Evolutionary conservation across 2,888 invertebrate genomes (phyloP).

Genomic region (Pollenia amentaria): DNA sequence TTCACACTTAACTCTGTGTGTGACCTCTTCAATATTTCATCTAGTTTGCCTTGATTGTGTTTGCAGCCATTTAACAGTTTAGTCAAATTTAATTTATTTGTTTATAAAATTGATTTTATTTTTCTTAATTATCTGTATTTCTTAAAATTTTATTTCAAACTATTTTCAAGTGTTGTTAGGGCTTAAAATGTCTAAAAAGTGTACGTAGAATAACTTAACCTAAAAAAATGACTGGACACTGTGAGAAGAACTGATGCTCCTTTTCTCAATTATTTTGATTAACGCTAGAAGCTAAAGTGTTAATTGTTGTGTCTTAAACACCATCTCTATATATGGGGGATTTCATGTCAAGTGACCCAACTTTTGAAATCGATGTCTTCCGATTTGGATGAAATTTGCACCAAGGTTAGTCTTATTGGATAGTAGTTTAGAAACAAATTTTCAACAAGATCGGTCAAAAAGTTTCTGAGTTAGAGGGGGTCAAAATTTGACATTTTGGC

Average conservation of each 20-base stretch:
- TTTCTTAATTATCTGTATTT: constrained; percentile 33
- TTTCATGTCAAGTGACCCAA: too few relatives aligned
- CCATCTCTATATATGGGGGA: too few relatives aligned
- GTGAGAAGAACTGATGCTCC: not conserved
- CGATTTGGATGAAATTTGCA: too few relatives aligned
- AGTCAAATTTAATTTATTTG: constrained; percentile 13
- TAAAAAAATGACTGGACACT: not conserved
- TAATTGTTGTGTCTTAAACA: constrained; percentile 42
- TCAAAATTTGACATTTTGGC: too few relatives aligned
- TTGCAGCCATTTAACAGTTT: not conserved
- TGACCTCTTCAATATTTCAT: constrained; percentile 40
- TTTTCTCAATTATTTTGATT: constrained; percentile 23
- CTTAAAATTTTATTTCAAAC: constrained; percentile 4
- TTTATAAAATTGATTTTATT: not conserved
- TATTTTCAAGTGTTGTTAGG: constrained; percentile 15
- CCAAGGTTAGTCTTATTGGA: too few relatives aligned
- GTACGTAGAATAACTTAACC: not conserved
- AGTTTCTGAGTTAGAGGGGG: too few relatives aligned
- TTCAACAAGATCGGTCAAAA: too few relatives aligned
- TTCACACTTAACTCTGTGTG: constrained; percentile 69
- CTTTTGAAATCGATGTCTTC: too few relatives aligned
- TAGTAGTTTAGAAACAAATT: too few relatives aligned
- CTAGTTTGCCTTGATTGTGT: not conserved
- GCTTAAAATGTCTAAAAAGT: constrained; percentile 4
- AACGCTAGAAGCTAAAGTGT: constrained; percentile 29